Evolutionary conservation across 2,797 vertebrate species (phyloP).

Genomic region (Cheirogaleus major): DNA sequence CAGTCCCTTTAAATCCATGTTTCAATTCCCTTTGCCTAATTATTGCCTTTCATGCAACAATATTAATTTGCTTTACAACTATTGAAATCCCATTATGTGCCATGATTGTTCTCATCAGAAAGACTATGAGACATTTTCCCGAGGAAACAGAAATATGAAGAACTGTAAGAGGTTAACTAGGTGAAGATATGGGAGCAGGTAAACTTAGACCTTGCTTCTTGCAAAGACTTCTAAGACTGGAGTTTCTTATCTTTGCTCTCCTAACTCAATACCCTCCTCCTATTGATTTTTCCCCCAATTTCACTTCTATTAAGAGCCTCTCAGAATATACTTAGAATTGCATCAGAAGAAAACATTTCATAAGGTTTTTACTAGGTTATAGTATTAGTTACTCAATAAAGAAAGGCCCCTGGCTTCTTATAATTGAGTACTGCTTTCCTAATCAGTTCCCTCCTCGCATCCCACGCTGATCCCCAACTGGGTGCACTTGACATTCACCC

Average conservation of each 20-base stretch:
- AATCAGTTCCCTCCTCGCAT: not conserved
- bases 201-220: constrained; percentile 12
- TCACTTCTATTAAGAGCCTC: constrained; percentile 45
- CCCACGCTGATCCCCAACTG: not conserved
- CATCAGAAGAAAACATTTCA: constrained; percentile 34
- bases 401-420: not conserved
- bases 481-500: not conserved
- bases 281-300: not conserved
- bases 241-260: not conserved
- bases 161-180: not conserved
- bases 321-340: not conserved
- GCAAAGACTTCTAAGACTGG: not conserved
- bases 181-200: not conserved
- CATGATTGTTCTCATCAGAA: not conserved
- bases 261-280: not conserved
- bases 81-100: not conserved
- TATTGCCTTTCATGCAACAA: not conserved
- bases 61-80: not conserved
- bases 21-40: not conserved
- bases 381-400: not conserved
- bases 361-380: not conserved
- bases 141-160: constrained; percentile 4
- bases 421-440: not conserved
- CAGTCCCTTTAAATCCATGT: not conserved
- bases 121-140: not conserved